Evolutionary conservation across 1,140 invertebrate genomes (phyloP).

Genomic region (Trichomalopsis sarcophagae): DNA sequence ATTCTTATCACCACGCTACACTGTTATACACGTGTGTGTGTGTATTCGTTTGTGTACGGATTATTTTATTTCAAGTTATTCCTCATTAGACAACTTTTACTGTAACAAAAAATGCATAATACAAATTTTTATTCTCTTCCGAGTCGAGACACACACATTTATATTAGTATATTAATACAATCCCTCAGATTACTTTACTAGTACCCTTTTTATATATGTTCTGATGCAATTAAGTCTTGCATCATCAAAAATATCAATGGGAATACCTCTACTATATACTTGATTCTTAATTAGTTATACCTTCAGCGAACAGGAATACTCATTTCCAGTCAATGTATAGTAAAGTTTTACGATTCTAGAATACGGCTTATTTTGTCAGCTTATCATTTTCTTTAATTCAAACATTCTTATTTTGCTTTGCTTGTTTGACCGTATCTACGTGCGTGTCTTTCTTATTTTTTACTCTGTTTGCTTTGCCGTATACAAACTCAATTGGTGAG

Average conservation of each 20-base stretch:
- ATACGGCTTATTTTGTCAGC: conserved; percentile 49
- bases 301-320: conserved; percentile 70
- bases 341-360: conserved; percentile 58
- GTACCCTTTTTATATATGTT: conserved; percentile 57
- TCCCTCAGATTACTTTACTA: conserved; percentile 66
- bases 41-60: conserved; percentile 28
- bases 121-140: conserved; percentile 48
- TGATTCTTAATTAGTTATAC: conserved; percentile 64
- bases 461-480: conserved; percentile 23
- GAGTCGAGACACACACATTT: conserved; percentile 19
- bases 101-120: conserved; percentile 38
- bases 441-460: neutral
- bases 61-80: neutral
- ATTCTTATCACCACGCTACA: conserved; percentile 42
- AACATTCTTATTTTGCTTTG: conserved; percentile 25
- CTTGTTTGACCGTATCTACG: conserved; percentile 17
- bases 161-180: conserved; percentile 31
- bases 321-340: conserved; percentile 67
- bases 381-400: conserved; percentile 13
- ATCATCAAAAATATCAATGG: conserved; percentile 71
- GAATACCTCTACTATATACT: conserved; percentile 69
- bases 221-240: conserved; percentile 60
- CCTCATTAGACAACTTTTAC: neutral
- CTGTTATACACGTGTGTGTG: conserved; percentile 22
- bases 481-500: conserved; percentile 39